These are phyloP conservation scores for Thrips palmi DNA, from an alignment of 1,140 invertebrate species.

Conservation along the genomic window DNA sequence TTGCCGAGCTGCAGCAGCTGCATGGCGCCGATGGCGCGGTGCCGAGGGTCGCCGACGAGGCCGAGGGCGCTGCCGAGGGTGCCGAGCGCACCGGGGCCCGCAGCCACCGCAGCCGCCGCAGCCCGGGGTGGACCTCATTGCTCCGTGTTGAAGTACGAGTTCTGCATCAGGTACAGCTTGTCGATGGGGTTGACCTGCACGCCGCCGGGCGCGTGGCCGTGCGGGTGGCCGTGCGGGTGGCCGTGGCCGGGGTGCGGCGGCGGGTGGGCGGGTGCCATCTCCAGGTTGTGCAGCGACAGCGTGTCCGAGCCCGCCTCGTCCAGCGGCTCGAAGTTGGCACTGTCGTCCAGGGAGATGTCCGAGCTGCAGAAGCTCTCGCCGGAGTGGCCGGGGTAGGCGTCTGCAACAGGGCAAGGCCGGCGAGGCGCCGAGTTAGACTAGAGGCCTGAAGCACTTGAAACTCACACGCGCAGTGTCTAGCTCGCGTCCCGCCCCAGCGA, in stretches of 20 bases:
- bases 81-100: too few species aligned
- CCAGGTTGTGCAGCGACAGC: conserved; percentile 45
- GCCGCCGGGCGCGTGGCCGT: conserved; percentile 24
- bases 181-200: conserved; percentile 81
- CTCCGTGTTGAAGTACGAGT: conserved; percentile 59
- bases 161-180: conserved; percentile 94
- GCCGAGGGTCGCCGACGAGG: too few species aligned
- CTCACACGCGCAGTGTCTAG: too few species aligned
- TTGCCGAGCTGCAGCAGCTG: too few species aligned
- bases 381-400: conserved; percentile 60
- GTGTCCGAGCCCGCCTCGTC: conserved; percentile 65
- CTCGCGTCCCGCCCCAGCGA: too few species aligned
- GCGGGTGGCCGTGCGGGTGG: conserved; percentile 19
- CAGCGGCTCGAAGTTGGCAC: conserved; percentile 51
- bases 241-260: conserved; percentile 24
- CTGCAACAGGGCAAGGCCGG: conserved; percentile 40
- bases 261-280: conserved; percentile 24
- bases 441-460: too few species aligned
- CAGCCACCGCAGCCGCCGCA: too few species aligned
- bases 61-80: too few species aligned
- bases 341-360: conserved; percentile 69
- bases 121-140: conserved; percentile 14
- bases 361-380: conserved; percentile 81
- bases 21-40: too few species aligned
- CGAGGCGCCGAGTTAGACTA: too few species aligned